These are phyloP conservation scores for Capromys pilorides DNA, from an alignment of 2,797 vertebrate genomes.

Conservation along the genomic window DNA sequence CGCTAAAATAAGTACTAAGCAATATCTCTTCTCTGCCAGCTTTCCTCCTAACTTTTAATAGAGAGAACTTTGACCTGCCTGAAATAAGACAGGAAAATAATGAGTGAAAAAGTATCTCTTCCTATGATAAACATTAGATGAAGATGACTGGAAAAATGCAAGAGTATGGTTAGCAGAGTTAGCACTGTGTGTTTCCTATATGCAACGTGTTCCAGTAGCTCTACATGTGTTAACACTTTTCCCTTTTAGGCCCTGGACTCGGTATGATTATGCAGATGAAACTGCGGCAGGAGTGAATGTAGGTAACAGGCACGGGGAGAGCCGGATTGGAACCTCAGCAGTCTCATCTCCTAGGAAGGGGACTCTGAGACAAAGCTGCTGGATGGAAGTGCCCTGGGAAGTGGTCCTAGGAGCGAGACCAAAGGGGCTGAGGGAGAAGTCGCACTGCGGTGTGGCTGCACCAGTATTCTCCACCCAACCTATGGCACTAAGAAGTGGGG, in stretches of 20 bases:
- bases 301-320: neutral
- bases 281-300: neutral
- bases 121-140: neutral
- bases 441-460: fast-evolving
- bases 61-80: neutral
- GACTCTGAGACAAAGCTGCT: neutral
- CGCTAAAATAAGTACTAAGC: neutral
- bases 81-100: neutral
- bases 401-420: neutral
- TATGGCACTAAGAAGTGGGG: neutral
- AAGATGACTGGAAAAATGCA: neutral
- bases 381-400: neutral
- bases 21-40: neutral
- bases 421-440: fast-evolving
- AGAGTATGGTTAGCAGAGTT: neutral
- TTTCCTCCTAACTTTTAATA: neutral
- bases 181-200: neutral
- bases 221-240: neutral
- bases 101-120: neutral
- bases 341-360: neutral
- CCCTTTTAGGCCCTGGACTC: neutral
- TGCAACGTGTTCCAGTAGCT: neutral
- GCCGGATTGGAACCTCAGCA: neutral
- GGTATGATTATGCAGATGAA: neutral
- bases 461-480: neutral